Evolutionary conservation across 2,888 invertebrate species (phyloP).

Genomic region (Mythimna vitellina): DNA sequence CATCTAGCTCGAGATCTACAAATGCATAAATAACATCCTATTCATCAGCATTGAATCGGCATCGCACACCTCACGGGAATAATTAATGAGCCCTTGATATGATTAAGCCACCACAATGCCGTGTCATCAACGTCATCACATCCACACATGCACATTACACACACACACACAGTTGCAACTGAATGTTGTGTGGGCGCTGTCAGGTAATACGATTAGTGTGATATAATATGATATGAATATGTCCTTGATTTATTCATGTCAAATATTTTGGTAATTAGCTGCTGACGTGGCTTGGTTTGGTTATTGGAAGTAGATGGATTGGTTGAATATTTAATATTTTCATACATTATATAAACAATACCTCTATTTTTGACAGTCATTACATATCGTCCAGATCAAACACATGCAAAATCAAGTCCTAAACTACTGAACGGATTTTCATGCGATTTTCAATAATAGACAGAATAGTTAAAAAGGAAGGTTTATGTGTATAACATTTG

Average conservation of each 20-base stretch:
- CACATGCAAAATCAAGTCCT: too few species aligned
- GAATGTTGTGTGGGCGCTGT: constrained; percentile 31
- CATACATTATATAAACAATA: background rate
- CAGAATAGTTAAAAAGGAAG: too few species aligned
- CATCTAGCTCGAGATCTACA: constrained; percentile 42
- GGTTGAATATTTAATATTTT: background rate
- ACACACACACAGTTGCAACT: constrained; percentile 34
- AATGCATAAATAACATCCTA: constrained; percentile 68
- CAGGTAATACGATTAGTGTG: constrained; percentile 78
- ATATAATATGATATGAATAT: constrained; percentile 73
- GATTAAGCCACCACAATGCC: constrained; percentile 85
- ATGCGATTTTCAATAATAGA: too few species aligned
- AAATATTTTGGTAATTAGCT: constrained; percentile 63
- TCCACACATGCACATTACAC: constrained; percentile 40
- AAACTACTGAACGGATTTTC: too few species aligned
- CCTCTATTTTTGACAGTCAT: background rate
- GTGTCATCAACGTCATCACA: constrained; percentile 80
- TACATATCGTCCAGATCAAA: too few species aligned
- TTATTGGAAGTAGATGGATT: constrained; percentile 1
- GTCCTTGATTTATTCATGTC: constrained; percentile 65
- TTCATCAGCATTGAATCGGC: constrained; percentile 78
- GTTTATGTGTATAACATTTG: too few species aligned
- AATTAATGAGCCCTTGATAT: constrained; percentile 86
- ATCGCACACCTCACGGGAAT: constrained; percentile 76
- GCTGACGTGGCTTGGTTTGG: constrained; percentile 41